Evolutionary conservation across 1,140 invertebrate species (phyloP), one percentile per base, ranked within the genome.

Genomic region (Druon quercuslanigerum): DNA sequence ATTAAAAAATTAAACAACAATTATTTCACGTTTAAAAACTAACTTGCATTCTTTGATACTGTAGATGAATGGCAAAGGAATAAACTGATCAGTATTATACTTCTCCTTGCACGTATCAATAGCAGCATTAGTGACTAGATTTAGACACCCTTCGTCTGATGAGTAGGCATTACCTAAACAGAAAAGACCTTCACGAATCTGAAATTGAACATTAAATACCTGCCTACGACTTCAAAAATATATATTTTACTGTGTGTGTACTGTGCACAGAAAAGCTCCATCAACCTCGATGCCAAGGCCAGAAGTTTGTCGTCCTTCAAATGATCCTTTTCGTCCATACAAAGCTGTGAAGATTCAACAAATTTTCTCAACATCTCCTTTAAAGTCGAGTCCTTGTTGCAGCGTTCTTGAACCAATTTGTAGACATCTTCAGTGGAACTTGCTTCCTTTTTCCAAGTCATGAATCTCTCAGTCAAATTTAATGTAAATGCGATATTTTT

Each of bases 251-350:
- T 66, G 8, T 66, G 60, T 66, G 33, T 66, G n/a, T 66, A 66
- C 25, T 66, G 60, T 40, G 60, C 60, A 66, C 60, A 66, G 60
- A 66, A 66, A 66, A 66, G 60, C 25, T 66, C 60, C 60, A 66
- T 66, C 60, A 66, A 66, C 25, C 60, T 66, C 5, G 60, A 66
- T 3, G 60, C 7, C 16, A 66, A n/a, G 3, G 60, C 25, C 40
- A 40, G 60, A 14, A 66, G 20, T 40, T 66, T 66, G 3, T 66
- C 60, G 2, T 40, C 60, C n/a, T 66, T 66, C n/a, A 66, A 40
- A n/a, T 20, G 60, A 66, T 66, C 60, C n/a, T 66, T 66, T 33
- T 66, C 60, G 4, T 66, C 60, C 25, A 40, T n/a, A n/a, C 60
- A 66, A 14, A 66, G 16, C 40, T 66, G 60, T 14, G 60, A 66